Evolutionary conservation across 2,113 vertebrate genomes (phyloP), one percentile per base, ranked within the genome.

Genomic region (Strix uralensis): DNA sequence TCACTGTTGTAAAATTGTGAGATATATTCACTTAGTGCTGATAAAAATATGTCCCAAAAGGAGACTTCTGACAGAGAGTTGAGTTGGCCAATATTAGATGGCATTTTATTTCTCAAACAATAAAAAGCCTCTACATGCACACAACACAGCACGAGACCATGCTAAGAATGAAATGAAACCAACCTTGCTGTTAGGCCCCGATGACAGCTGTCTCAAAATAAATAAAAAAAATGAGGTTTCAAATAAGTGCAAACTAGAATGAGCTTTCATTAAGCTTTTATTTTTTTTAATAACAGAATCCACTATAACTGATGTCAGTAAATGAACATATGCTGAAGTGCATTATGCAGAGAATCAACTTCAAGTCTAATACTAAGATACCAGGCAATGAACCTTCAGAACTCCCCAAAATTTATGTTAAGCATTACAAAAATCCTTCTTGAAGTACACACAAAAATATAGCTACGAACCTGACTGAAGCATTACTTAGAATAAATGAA

Each of bases 131-230:
- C 78, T 85, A 78, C 73, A 96, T 81, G 89, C 91, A 96, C 81
- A 96, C 73, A 81, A 96, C 82, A 96, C 67, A 91, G 96, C 58
- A 92, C 80, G 2, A 94, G 72, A 93, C 58, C 71, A 97, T 91
- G 86, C 87, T 88, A 91, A 52, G 86, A 92, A 95, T 26, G 55
- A 94, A 96, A 94, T 5, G 2, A 72, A 70, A 93, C 90, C 86
- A 87, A 96, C 94, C 90, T 97, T 94, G 94, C 90, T 86, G 82
- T 88, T 69, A 95, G 75, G 75, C 95, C 81, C 67, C 69, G 36
- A 63, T 84, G 90, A 90, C 36, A 96, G 87, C 92, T 94, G 95
- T 51, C 83, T 78, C 85, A 90, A 95, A 91, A 93, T 8, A 94
- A 93, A 89, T 34, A 38, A 73, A 74, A 87, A 85, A 89, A 90